A percentile compares a stretch with the other conserved stretches of the same genome.
Evolutionary conservation across 2,797 vertebrate species (phyloP).

Genomic region (Anisognathus igniventris): DNA sequence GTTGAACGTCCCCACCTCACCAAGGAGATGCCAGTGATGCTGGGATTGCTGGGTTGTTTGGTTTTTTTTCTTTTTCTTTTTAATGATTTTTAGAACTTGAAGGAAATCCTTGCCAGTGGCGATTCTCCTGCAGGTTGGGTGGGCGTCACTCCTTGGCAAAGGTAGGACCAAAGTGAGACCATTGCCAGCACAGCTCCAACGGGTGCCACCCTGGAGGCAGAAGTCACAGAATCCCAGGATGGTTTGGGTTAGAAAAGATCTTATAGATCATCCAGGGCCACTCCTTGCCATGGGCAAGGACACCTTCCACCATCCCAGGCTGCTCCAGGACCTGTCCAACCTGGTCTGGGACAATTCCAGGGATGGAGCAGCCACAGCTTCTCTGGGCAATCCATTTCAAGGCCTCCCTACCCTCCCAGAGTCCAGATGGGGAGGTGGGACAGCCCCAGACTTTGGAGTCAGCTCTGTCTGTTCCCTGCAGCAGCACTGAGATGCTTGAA

Average conservation of each 20-base stretch:
- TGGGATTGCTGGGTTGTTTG: not conserved
- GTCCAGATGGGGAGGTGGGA: not conserved
- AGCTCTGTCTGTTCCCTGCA: accelerated
- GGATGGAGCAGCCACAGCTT: not conserved
- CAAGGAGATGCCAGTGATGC: not conserved
- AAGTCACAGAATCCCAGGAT: not conserved
- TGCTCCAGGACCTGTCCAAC: accelerated
- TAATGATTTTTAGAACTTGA: not conserved
- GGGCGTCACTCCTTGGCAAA: not conserved
- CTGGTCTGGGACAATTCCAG: not conserved
- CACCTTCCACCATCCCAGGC: accelerated
- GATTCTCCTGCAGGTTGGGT: not conserved
- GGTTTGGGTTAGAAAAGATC: not conserved
- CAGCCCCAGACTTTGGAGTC: not conserved
- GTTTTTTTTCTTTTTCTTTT: too few relatives aligned
- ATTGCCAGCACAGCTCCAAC: not conserved
- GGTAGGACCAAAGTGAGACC: not conserved
- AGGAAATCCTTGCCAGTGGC: not conserved
- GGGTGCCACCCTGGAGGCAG: not conserved
- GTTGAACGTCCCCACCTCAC: not conserved
- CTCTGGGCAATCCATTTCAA: not conserved
- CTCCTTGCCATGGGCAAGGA: not conserved
- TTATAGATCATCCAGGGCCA: accelerated
- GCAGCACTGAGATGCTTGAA: not conserved
- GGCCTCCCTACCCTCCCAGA: not conserved